Evolutionary conservation across 1,140 invertebrate genomes (phyloP).

Genomic region (Drosophila pectinifera): DNA sequence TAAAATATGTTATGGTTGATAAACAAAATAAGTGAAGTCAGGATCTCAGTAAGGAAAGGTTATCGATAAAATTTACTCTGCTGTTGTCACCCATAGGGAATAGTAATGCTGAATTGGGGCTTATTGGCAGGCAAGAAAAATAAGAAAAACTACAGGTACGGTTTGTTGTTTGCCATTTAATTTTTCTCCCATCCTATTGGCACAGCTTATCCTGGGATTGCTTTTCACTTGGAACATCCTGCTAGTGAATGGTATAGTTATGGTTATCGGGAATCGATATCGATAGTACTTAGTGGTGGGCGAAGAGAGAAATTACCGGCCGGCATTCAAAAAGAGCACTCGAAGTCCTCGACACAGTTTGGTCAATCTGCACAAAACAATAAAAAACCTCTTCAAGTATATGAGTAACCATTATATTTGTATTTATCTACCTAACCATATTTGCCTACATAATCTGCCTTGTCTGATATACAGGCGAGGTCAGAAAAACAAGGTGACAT

Average conservation of each 20-base stretch:
- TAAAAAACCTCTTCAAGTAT: conserved; percentile 3
- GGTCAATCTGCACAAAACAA: conserved; percentile 4
- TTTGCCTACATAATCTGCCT: conserved; percentile 20
- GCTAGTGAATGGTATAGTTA: background rate
- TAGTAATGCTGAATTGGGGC: too few species aligned
- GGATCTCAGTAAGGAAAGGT: too few species aligned
- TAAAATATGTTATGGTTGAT: too few species aligned
- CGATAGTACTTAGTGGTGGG: background rate
- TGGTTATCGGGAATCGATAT: background rate
- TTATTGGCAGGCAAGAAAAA: conserved; percentile 4
- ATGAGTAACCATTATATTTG: conserved; percentile 23
- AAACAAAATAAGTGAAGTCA: too few species aligned
- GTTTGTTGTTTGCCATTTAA: conserved; percentile 10
- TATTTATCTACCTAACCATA: conserved; percentile 16
- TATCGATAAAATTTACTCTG: too few species aligned
- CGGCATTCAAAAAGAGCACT: conserved; percentile 13
- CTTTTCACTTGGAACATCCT: conserved; percentile 7
- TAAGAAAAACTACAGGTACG: conserved; percentile 24
- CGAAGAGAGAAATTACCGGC: conserved; percentile 16
- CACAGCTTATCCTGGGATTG: conserved; percentile 10
- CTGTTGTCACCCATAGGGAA: too few species aligned
- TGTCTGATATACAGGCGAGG: conserved; percentile 3
- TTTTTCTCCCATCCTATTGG: conserved; percentile 3
- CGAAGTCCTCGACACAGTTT: conserved; percentile 7
- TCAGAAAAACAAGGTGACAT: background rate